Evolutionary conservation across 2,113 vertebrate genomes (phyloP), one percentile per base, ranked within the genome.

Genomic region (Nothocercus nigrocapillus): DNA sequence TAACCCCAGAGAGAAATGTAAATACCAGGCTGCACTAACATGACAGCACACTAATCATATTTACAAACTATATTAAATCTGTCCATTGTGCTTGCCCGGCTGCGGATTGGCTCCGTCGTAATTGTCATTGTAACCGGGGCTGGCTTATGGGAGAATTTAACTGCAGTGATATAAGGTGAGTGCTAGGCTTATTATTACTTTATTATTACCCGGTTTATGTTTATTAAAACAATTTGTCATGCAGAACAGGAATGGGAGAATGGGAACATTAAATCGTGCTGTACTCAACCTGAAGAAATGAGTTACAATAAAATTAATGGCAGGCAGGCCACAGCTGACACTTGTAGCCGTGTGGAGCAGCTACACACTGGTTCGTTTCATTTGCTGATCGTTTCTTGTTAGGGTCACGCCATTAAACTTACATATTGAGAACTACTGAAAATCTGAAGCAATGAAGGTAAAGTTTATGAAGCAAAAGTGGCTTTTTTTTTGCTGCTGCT

Each of bases 211-310:
- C 98, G 97, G 98, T 99, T 99, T 99, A 99, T 99, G 99, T 99
- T 99, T 99, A 99, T 99, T 99, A 99, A 99, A 99, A 99, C 99
- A 99, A 99, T 99, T 99, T 99, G 99, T 99, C 99, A 99, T 99
- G 99, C 99, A 99, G 99, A 99, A 99, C 99, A 99, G 99, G 98
- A 99, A 98, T 98, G 98, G 98, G 98, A 98, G 98, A 99, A 99
- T 98, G 98, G 98, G 98, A 99, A 99, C 99, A 99, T 99, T 99
- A 99, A 99, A 99, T 99, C 98, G 98, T 98, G 98, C 98, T 98
- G 97, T 98, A 98, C 98, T 99, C 98, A 98, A 98, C 98, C 98
- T 98, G 97, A 98, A 99, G 98, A 99, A 99, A 99, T 98, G 98
- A 99, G 98, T 99, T 99, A 97, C 94, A 98, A 98, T 99, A 99